phyloP scores from a whole-genome alignment of 2,113 vertebrate genomes.

The Cheirogaleus medius region DNA sequence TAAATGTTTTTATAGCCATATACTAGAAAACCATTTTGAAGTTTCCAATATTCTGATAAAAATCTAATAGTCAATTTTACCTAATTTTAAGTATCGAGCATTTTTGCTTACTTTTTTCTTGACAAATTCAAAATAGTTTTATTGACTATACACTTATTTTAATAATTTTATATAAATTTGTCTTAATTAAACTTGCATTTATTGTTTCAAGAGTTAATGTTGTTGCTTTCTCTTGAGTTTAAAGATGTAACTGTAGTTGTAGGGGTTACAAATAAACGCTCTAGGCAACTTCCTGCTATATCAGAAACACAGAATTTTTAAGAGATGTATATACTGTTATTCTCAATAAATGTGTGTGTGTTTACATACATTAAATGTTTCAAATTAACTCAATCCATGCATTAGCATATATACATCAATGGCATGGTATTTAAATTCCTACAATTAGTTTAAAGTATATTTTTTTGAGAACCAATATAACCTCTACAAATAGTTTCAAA shows the following conservation, averaged over 20 bases:
- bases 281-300: background rate
- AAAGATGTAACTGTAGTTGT: background rate
- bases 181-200: background rate
- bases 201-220: background rate
- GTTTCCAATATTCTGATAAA: background rate
- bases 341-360: background rate
- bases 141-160: background rate
- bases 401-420: background rate
- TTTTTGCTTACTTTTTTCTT: background rate
- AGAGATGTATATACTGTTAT: background rate
- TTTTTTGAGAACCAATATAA: background rate
- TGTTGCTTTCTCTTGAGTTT: background rate
- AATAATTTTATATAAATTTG: background rate
- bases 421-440: background rate
- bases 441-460: background rate
- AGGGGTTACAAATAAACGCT: background rate
- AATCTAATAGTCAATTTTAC: background rate
- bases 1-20: conserved; percentile 40
- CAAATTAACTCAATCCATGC: background rate
- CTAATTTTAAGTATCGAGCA: background rate
- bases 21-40: conserved; percentile 22
- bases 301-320: background rate
- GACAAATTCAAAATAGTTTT: background rate
- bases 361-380: background rate
- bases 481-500: background rate